These are phyloP conservation scores for Mystacides longicornis DNA, from an alignment of 2,888 invertebrate species.

Conservation along the genomic window DNA sequence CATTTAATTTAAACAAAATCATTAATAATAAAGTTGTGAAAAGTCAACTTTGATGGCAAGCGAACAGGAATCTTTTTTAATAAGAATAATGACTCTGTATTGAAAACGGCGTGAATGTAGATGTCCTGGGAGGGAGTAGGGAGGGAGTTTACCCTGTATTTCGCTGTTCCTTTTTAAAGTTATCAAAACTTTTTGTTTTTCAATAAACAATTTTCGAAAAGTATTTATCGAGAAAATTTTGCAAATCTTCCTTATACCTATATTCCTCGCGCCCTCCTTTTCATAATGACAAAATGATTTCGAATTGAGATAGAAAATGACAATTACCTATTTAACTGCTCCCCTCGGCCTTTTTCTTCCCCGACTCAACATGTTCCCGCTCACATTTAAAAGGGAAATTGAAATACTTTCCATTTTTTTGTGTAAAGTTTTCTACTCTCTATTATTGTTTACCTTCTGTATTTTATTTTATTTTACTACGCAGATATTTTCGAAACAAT, in stretches of 20 bases:
- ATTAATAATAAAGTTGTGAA: no score
- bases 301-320: slow-evolving; percentile 1
- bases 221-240: background rate
- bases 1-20: no score
- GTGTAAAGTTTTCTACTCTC: background rate
- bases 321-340: background rate
- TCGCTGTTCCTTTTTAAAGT: background rate
- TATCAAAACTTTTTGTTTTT: slow-evolving; percentile 1
- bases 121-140: no score
- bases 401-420: background rate
- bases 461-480: no score
- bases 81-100: no score
- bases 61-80: no score
- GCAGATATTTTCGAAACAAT: background rate
- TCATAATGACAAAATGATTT: slow-evolving; percentile 4
- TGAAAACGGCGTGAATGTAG: no score
- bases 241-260: background rate
- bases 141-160: no score
- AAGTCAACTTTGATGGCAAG: no score
- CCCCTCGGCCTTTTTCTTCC: background rate
- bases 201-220: slow-evolving; percentile 1
- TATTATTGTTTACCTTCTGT: background rate
- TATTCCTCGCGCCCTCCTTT: background rate
- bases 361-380: background rate
- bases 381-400: slow-evolving; percentile 4